Evolutionary conservation across 2,113 vertebrate species (phyloP).

Genomic region (Pipra filicauda): DNA sequence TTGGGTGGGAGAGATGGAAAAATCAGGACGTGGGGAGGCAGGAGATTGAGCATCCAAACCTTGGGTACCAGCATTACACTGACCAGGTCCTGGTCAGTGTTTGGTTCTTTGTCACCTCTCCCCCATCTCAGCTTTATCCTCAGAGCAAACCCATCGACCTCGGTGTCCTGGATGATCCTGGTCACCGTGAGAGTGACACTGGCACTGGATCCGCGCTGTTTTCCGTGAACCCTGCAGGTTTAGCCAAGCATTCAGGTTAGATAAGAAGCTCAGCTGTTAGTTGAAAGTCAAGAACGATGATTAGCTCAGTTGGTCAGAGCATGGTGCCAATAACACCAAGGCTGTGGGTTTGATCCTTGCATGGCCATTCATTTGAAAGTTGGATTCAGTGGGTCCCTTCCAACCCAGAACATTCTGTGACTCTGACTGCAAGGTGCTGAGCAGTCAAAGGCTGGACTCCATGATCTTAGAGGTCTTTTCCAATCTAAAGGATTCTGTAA

Average conservation of each 20-base stretch:
- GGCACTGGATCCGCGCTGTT: not conserved
- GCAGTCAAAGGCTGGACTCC: not conserved
- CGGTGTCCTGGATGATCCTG: not conserved
- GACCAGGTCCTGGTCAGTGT: rapidly evolving
- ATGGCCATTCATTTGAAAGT: too few relatives aligned
- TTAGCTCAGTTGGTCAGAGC: not conserved
- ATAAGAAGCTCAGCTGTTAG: not conserved
- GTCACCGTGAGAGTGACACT: not conserved
- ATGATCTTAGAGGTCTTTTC: not conserved
- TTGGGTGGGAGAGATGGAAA: not conserved
- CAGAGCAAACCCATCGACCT: not conserved
- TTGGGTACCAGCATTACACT: rapidly evolving
- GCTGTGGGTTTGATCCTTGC: not conserved
- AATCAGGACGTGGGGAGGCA: not conserved
- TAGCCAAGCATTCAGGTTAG: not conserved
- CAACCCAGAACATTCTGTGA: not conserved
- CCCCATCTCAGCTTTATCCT: not conserved
- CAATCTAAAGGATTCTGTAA: not conserved
- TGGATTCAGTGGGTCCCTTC: not conserved
- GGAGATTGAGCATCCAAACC: not conserved
- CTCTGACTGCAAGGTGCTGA: not conserved
- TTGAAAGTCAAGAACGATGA: not conserved
- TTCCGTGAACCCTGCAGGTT: not conserved
- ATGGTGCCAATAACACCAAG: not conserved
- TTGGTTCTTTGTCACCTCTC: not conserved